Evolutionary conservation across 2,888 invertebrate genomes (phyloP).

Genomic region (Poecilobothrus nobilitatus): DNA sequence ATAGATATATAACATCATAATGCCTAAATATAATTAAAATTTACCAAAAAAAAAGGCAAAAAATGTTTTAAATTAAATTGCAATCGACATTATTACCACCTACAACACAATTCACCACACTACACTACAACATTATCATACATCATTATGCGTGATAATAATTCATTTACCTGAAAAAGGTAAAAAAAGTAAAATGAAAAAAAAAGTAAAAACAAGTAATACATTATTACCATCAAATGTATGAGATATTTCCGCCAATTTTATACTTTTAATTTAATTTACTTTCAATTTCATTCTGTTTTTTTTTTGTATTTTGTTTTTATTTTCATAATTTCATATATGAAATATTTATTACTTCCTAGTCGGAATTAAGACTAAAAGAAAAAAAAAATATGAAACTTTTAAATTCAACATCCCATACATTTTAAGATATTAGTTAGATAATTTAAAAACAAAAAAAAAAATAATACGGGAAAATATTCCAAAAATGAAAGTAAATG

Average conservation of each 20-base stretch:
- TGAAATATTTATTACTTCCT: background rate
- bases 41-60: background rate
- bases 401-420: background rate
- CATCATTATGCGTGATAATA: background rate
- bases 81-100: background rate
- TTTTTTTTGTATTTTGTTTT: background rate
- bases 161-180: background rate
- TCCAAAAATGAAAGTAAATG: background rate
- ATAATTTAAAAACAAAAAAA: background rate
- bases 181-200: background rate
- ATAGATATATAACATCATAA: too few relatives aligned
- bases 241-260: slow-evolving; percentile 4
- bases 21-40: background rate
- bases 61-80: background rate
- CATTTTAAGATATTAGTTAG: background rate
- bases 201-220: too few relatives aligned
- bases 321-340: slow-evolving; percentile 1
- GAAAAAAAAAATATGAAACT: background rate
- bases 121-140: background rate
- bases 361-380: background rate
- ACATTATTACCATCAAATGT: background rate
- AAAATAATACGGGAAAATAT: too few relatives aligned
- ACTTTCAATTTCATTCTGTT: background rate
- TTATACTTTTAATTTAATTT: slow-evolving; percentile 1
- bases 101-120: background rate